Conservation (phyloP, 1,140 invertebrate genomes). For the Maniola jurtina region DNA sequence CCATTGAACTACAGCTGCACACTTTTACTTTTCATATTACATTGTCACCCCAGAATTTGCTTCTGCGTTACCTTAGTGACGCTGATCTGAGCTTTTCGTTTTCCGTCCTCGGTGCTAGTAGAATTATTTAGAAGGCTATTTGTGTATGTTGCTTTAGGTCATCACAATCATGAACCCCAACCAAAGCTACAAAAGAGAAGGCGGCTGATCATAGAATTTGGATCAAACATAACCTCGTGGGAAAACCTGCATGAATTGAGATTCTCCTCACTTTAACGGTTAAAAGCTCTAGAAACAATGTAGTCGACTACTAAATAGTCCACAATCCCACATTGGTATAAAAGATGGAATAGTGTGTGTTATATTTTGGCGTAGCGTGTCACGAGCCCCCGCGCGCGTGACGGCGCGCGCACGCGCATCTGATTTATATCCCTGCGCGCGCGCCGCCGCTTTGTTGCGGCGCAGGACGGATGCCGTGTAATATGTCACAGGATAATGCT, state of each 20-base stretch:
- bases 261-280: not conserved
- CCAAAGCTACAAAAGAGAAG: not conserved
- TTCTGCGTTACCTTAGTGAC: too few species aligned
- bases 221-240: too few species aligned
- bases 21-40: too few species aligned
- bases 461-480: constrained; percentile 35
- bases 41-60: too few species aligned
- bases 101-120: too few species aligned
- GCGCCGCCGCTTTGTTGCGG: constrained; percentile 36
- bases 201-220: not conserved
- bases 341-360: constrained; percentile 23
- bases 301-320: not conserved
- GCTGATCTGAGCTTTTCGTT: too few species aligned
- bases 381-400: constrained; percentile 31
- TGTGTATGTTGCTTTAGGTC: too few species aligned
- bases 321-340: constrained; percentile 9
- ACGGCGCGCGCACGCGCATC: constrained; percentile 40
- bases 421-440: constrained; percentile 38
- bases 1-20: too few species aligned
- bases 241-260: not conserved
- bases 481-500: constrained; percentile 39
- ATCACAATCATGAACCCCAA: too few species aligned
- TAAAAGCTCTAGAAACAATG: not conserved
- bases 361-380: constrained; percentile 27
- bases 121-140: too few species aligned